phyloP scores from a whole-genome alignment of 2,888 invertebrate genomes.

The Sinopyrophorus schimmeli region DNA sequence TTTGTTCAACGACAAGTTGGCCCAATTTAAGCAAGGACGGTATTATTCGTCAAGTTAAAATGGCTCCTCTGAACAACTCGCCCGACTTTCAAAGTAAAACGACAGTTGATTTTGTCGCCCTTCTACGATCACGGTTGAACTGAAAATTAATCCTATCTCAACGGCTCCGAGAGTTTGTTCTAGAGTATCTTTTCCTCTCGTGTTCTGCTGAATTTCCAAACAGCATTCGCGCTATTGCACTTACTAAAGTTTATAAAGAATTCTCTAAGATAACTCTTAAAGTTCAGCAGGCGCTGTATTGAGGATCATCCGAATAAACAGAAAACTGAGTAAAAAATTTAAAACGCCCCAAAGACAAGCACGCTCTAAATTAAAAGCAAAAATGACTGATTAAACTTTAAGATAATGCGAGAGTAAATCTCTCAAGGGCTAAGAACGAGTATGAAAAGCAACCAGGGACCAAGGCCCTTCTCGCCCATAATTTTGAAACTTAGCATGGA shows the following conservation, averaged over 20 bases:
- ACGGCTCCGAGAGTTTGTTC: slow-evolving; percentile 22
- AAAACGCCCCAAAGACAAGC: slow-evolving; percentile 18
- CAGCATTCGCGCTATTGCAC: slow-evolving; percentile 16
- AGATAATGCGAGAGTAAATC: slow-evolving; percentile 42
- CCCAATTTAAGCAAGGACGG: slow-evolving; percentile 42
- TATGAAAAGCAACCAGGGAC: slow-evolving; percentile 33
- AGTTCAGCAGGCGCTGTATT: slow-evolving; percentile 6
- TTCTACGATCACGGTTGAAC: slow-evolving; percentile 31
- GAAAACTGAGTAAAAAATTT: slow-evolving; percentile 14
- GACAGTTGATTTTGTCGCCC: slow-evolving; percentile 34
- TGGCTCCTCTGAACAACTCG: slow-evolving; percentile 26
- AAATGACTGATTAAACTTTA: slow-evolving; percentile 48
- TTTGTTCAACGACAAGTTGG: slow-evolving; percentile 42
- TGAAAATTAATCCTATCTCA: slow-evolving; percentile 32
- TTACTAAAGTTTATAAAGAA: slow-evolving; percentile 16
- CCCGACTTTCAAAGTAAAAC: slow-evolving; percentile 35
- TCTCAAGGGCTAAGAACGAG: slow-evolving; percentile 34
- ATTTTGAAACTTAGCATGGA: slow-evolving; percentile 48
- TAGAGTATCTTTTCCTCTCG: slow-evolving; percentile 19
- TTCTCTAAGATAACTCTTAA: slow-evolving; percentile 19
- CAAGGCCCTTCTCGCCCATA: slow-evolving; percentile 40
- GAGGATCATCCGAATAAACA: slow-evolving; percentile 10
- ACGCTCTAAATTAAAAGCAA: slow-evolving; percentile 42
- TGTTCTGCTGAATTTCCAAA: slow-evolving; percentile 22
- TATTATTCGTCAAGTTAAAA: slow-evolving; percentile 39